phyloP scores from a whole-genome alignment of 2,888 invertebrate genomes.

The Gortyna flavago region DNA sequence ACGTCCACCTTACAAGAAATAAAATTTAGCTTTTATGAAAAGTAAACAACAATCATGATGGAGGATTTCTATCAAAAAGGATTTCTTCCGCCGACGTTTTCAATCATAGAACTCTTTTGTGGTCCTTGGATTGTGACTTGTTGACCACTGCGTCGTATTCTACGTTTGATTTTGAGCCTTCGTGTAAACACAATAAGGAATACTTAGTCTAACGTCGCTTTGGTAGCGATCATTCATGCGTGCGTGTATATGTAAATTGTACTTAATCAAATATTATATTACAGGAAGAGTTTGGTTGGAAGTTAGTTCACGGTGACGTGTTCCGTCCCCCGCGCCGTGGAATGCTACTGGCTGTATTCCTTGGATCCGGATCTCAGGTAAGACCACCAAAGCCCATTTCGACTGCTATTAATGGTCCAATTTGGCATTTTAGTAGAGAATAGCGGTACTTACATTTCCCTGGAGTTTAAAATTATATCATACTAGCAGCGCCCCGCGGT shows the following conservation, averaged over 20 bases:
- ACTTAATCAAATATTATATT: slow-evolving; percentile 19
- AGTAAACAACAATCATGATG: not conserved
- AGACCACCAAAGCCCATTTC: not conserved
- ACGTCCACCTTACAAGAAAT: not conserved
- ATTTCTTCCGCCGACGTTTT: not conserved
- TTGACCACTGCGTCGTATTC: not conserved
- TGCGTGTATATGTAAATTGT: not conserved
- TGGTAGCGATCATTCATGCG: not conserved
- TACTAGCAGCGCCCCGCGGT: too few relatives aligned
- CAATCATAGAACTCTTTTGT: not conserved
- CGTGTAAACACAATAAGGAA: not conserved
- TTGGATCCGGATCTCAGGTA: slow-evolving; percentile 99
- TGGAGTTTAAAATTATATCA: not conserved
- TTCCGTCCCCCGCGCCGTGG: slow-evolving; percentile 99
- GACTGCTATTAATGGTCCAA: not conserved
- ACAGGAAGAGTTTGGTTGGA: slow-evolving; percentile 99
- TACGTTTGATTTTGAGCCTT: not conserved
- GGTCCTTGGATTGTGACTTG: not conserved
- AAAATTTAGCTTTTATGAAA: not conserved
- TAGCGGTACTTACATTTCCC: not conserved
- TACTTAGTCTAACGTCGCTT: not conserved
- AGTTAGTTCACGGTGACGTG: slow-evolving; percentile 99
- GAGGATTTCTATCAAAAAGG: not conserved
- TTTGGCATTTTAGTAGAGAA: not conserved
- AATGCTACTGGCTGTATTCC: slow-evolving; percentile 98